phyloP scores from a whole-genome alignment of 2,888 invertebrate species.

The Erannis defoliaria region DNA sequence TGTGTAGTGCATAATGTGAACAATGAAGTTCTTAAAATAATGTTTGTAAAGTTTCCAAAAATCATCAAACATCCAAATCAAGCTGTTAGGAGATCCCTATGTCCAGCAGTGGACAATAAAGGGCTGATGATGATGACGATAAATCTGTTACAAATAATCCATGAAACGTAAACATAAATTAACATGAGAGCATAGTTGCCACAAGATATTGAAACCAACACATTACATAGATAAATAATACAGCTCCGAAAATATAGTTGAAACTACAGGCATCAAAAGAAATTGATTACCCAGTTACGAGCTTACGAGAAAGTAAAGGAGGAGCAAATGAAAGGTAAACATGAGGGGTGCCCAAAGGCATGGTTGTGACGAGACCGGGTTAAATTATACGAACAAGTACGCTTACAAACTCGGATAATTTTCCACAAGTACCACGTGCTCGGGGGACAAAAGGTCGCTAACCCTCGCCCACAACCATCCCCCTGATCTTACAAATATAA shows the following conservation, averaged over 20 bases:
- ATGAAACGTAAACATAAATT: too few relatives aligned
- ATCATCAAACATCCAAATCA: too few relatives aligned
- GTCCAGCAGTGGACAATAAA: too few relatives aligned
- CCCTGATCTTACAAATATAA: constrained; percentile 52
- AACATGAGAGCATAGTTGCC: not conserved
- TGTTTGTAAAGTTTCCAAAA: too few relatives aligned
- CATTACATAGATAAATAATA: not conserved
- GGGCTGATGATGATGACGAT: too few relatives aligned
- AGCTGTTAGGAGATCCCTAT: too few relatives aligned
- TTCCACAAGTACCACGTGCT: constrained; percentile 60
- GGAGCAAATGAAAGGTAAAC: constrained; percentile 63
- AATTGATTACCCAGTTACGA: constrained; percentile 42
- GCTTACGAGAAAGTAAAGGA: constrained; percentile 45
- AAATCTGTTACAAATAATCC: too few relatives aligned
- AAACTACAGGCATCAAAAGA: constrained; percentile 38
- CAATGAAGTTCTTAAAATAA: too few relatives aligned
- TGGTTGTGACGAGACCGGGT: constrained; percentile 42
- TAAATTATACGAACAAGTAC: constrained; percentile 44
- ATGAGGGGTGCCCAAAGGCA: constrained; percentile 49
- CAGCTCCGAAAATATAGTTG: constrained; percentile 1
- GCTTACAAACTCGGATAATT: constrained; percentile 46
- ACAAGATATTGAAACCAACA: not conserved
- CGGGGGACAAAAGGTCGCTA: constrained; percentile 57
- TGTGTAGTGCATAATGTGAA: too few relatives aligned
- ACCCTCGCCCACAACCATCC: constrained; percentile 55